Conservation (phyloP, 2,888 invertebrate species). For the Mactromeris polynyma region DNA sequence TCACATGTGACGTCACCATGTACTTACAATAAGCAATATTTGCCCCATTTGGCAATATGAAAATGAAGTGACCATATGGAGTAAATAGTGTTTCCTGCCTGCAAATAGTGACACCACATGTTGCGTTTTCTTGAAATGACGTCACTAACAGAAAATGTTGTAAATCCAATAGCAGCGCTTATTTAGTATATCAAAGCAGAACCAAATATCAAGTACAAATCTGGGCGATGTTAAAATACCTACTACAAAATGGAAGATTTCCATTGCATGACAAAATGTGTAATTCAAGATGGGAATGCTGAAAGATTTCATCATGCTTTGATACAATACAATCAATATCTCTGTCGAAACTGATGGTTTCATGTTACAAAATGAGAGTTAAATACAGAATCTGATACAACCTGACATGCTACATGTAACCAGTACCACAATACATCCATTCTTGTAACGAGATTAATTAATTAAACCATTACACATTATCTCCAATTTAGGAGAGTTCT, state of each 20-base stretch:
- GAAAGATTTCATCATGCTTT: not conserved
- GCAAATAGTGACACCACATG: too few relatives aligned
- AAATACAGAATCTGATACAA: not conserved
- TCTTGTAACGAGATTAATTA: not conserved
- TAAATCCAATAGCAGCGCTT: too few relatives aligned
- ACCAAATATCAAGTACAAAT: not conserved
- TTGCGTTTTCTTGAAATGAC: too few relatives aligned
- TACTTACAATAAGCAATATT: too few relatives aligned
- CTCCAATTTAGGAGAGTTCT: not conserved
- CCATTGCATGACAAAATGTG: not conserved
- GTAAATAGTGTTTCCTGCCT: too few relatives aligned
- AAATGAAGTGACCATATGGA: too few relatives aligned
- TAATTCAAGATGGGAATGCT: not conserved
- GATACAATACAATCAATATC: not conserved
- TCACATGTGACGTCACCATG: too few relatives aligned
- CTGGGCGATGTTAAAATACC: not conserved
- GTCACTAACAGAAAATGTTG: too few relatives aligned
- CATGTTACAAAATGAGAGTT: not conserved
- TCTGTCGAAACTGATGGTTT: not conserved
- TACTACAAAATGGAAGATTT: not conserved
- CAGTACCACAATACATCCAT: not conserved
- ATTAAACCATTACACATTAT: not conserved
- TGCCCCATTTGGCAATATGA: too few relatives aligned
- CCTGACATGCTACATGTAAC: not conserved
- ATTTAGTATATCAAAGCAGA: too few relatives aligned